These are phyloP conservation scores for Bufotes viridis DNA, from an alignment of 2,797 vertebrate genomes.

Conservation along the genomic window DNA sequence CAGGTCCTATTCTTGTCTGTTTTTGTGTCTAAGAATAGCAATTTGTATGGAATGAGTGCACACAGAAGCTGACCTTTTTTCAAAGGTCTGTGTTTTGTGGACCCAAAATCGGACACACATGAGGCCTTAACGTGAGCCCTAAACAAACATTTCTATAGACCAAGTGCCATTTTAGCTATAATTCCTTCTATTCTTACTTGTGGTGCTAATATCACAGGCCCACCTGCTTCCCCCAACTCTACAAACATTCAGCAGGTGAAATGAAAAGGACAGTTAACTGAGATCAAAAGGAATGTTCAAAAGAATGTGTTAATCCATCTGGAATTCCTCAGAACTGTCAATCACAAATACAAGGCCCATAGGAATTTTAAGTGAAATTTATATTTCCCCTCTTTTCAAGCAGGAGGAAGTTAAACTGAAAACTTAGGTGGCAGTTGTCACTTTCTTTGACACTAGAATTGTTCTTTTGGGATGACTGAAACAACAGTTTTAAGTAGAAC, in stretches of 20 bases:
- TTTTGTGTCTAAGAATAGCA: no score
- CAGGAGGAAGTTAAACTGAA: constrained; percentile 71
- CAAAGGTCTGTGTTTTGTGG: no score
- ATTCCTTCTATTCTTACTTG: constrained; percentile 66
- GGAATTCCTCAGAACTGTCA: constrained; percentile 72
- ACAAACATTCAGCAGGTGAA: constrained; percentile 78
- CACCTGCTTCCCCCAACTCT: constrained; percentile 69
- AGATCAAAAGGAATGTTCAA: constrained; percentile 77
- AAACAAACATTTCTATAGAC: neutral
- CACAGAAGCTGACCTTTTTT: no score
- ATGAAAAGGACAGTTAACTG: constrained; percentile 74
- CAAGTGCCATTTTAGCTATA: neutral
- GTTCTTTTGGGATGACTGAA: constrained; percentile 64
- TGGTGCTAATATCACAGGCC: constrained; percentile 65
- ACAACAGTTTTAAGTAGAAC: constrained; percentile 24
- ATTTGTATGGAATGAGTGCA: no score
- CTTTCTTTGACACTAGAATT: constrained; percentile 63
- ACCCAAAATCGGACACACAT: no score
- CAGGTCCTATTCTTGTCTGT: no score
- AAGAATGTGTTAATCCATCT: constrained; percentile 74
- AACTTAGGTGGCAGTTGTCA: constrained; percentile 66
- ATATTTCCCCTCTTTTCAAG: constrained; percentile 71
- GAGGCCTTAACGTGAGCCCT: neutral
- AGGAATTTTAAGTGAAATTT: constrained; percentile 74
- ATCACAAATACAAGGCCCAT: constrained; percentile 66